A percentile compares a stretch with the other conserved stretches of the same genome.
These are phyloP conservation scores for Oikopleura albicans DNA, from an alignment of 23 tunicate species.

Conservation along the genomic window DNA sequence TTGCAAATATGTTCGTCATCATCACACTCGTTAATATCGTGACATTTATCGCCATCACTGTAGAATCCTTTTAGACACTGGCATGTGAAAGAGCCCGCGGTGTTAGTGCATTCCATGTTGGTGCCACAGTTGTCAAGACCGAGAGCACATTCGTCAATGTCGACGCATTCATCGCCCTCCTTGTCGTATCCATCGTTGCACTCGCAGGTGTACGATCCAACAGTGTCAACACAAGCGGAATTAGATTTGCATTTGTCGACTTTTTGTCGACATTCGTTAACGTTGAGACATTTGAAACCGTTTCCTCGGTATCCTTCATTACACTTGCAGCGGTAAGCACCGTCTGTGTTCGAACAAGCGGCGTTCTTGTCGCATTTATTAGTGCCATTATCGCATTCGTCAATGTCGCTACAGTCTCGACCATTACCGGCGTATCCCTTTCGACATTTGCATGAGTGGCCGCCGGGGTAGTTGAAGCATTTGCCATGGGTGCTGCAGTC, in stretches of 20 bases:
- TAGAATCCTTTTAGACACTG: not conserved
- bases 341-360: not conserved
- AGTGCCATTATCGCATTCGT: not conserved
- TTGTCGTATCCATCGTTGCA: conserved; percentile 2
- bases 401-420: not conserved
- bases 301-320: not conserved
- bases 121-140: not conserved
- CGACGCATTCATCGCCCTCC: not conserved
- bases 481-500: not conserved
- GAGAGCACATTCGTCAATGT: not conserved
- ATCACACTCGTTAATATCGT: not conserved
- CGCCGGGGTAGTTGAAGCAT: not conserved
- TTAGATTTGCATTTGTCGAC: conserved; percentile 18
- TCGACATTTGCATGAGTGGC: not conserved
- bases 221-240: conserved; percentile 16
- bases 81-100: not conserved
- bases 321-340: not conserved
- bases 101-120: not conserved
- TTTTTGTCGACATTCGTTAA: conserved; percentile 18
- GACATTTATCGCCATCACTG: not conserved
- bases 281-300: not conserved
- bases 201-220: conserved; percentile 19
- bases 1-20: not conserved
- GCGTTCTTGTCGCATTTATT: not conserved
- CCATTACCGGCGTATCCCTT: not conserved